Evolutionary conservation across 2,888 invertebrate genomes (phyloP).

Genomic region (Hypomecis punctinalis): DNA sequence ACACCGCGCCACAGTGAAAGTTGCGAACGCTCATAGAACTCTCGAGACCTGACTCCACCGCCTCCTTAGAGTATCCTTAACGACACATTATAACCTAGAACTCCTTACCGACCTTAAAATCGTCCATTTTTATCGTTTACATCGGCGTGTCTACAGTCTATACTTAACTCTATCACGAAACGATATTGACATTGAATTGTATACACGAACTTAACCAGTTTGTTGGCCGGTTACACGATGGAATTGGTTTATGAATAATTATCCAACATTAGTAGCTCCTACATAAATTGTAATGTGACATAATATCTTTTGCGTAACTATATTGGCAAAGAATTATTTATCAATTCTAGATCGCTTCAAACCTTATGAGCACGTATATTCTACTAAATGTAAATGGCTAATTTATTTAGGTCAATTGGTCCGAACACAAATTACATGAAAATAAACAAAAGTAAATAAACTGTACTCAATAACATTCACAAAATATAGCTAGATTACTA

Average conservation of each 20-base stretch:
- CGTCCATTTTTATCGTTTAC: constrained; percentile 27
- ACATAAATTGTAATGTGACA: constrained; percentile 5
- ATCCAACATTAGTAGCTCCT: constrained; percentile 1
- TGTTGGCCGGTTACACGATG: constrained; percentile 14
- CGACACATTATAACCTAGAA: constrained; percentile 8
- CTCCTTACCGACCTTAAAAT: constrained; percentile 22
- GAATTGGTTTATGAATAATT: constrained; percentile 5
- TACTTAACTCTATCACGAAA: constrained; percentile 23
- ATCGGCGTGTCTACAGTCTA: constrained; percentile 1
- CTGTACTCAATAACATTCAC: no score
- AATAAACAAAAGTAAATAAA: no score
- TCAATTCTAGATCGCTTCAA: constrained; percentile 4
- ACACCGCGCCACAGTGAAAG: constrained; percentile 73
- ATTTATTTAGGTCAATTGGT: background rate
- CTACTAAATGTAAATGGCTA: background rate
- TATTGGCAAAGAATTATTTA: constrained; percentile 10
- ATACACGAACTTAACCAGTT: constrained; percentile 23
- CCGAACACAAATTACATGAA: no score
- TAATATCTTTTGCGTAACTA: background rate
- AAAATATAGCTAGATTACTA: no score
- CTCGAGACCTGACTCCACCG: constrained; percentile 57
- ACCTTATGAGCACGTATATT: background rate
- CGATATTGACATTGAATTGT: constrained; percentile 31
- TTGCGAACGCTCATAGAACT: constrained; percentile 68
- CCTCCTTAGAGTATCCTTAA: constrained; percentile 45